These are phyloP conservation scores for Trisateles emortualis DNA, from an alignment of 2,888 invertebrate genomes.

Conservation along the genomic window DNA sequence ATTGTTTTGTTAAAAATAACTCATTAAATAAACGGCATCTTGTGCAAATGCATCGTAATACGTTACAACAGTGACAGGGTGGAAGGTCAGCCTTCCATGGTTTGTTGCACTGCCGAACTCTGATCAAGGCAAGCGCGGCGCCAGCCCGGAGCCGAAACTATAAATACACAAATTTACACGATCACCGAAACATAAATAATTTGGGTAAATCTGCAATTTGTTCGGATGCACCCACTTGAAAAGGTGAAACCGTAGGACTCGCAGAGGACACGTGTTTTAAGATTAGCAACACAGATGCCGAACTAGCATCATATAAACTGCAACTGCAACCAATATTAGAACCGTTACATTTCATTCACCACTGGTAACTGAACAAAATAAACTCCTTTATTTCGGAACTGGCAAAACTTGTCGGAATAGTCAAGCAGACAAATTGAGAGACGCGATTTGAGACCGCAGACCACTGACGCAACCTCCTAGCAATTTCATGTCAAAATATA, in stretches of 20 bases:
- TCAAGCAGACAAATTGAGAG: slow-evolving; percentile 35
- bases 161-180: no score
- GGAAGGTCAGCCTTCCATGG: slow-evolving; percentile 66
- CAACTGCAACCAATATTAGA: slow-evolving; percentile 23
- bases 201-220: slow-evolving; percentile 56
- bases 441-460: slow-evolving; percentile 35
- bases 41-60: slow-evolving; percentile 14
- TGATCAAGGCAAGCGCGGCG: slow-evolving; percentile 78
- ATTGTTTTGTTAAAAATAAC: slow-evolving; percentile 3
- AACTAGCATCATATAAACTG: slow-evolving; percentile 11
- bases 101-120: slow-evolving; percentile 63
- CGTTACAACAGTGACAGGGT: slow-evolving; percentile 39
- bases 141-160: slow-evolving; percentile 51
- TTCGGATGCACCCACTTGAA: slow-evolving; percentile 50
- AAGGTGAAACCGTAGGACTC: slow-evolving; percentile 43
- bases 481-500: slow-evolving; percentile 48
- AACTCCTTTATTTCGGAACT: slow-evolving; percentile 15
- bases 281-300: slow-evolving; percentile 24
- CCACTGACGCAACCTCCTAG: slow-evolving; percentile 45
- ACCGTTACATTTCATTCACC: slow-evolving; percentile 36
- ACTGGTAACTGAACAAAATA: slow-evolving; percentile 24
- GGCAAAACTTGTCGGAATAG: slow-evolving; percentile 24
- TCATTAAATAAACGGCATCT: slow-evolving; percentile 16
- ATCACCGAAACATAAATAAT: slow-evolving; percentile 60
- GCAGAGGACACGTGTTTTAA: slow-evolving; percentile 34